Evolutionary conservation across 2,113 vertebrate species (phyloP), one percentile per base, ranked within the genome.

Genomic region (Sigmodon hispidus): DNA sequence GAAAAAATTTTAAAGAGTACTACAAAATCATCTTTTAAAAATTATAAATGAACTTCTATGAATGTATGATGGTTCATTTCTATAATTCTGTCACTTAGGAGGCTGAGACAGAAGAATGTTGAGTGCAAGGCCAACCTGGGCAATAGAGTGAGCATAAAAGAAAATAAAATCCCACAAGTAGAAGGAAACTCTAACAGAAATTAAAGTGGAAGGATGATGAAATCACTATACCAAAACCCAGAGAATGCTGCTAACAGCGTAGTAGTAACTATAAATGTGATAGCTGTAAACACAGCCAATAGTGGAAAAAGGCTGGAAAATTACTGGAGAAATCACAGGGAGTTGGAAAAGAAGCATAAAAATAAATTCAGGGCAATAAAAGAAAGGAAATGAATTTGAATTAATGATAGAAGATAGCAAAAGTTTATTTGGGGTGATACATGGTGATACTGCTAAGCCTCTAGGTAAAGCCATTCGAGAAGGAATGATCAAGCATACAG

Each of bases 21-120:
- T 50, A 61, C 6, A 55, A 94, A 93, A 86, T 55, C 12, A 5
- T 55, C 3, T 12, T 90, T 95, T 83, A 85, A 52, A 87, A 87
- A 31, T 87, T 87, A 90, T 85, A 88, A 90, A 92, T 67, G 86
- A 19, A 96, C 80, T 76, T 87, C 76, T 87, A 94, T 88, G 48
- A 15, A 52, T 21, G 21, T 21, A 52, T 13, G 6, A 65, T n/a
- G 65, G 48, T 21, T 52, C 34, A n/a, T 0, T 52, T 4, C 84
- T 24, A 65, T 67, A 50, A 63, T 86, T 13, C 61, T 31, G 50
- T 48, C 40, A 50, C 6, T 67, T 31, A 5, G 43, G 17, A 67
- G 31, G 84, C 84, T 50, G 45, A 36, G 31, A 43, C 43, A 67
- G 63, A 50, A 65, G 63, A 26, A 63, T 36, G 17, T 26, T 69